Base-by-base conservation (phyloP, 1,140 invertebrate species). In the Megalonaias nervosa region DNA sequence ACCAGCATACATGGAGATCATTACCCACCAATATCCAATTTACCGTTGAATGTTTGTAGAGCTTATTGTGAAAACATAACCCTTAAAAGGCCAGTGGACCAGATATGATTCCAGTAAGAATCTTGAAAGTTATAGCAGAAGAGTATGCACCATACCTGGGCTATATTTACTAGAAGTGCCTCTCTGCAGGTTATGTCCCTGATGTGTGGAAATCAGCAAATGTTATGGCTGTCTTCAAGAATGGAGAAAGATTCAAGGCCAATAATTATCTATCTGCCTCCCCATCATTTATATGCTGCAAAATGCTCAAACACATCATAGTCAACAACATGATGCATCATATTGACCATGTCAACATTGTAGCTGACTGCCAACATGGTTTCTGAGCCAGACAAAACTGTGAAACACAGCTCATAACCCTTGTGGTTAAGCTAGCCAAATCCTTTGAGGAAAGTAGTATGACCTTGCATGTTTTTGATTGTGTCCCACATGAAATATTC, bases 81-180 rank as follows among this genome's bases (percentile, higher is more conserved):
- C 70, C 55, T 12, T 15, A 55, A 21, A 77, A 77, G 56, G 75
- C 69, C 5, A 72, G 65, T 12, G 75, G 62, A 15, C 65, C 69
- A 14, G 75, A 77, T n/a, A n/a, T 60, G 23, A 77, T 77, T 56
- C 65, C 69, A 55, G 23, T 60, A 11, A 66, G 38, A 61, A 1
- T 72, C 16, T 55, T 77, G 61, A 77, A 67, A 72, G 75, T 66
- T 55, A 23, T 55, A 26, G 75, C 75, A 13, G 65, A 21, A 2
- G 16, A 71, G 55, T 65, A 13, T 61, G 75, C 65, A 19, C 69
- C 61, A 72, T 60, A 13, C 48, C 2, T 75, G 17, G 21, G 15
- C 21, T 16, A 64, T 19, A 69, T 75, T 6, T 70, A 56, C 26
- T 57, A 58, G 31, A 57, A 55, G 66, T 71, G 67, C 1, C 59